A percentile compares a stretch with the other conserved stretches of the same genome.
These are phyloP conservation scores for Anthoscopus minutus DNA, from an alignment of 2,113 vertebrate species.

Conservation along the genomic window DNA sequence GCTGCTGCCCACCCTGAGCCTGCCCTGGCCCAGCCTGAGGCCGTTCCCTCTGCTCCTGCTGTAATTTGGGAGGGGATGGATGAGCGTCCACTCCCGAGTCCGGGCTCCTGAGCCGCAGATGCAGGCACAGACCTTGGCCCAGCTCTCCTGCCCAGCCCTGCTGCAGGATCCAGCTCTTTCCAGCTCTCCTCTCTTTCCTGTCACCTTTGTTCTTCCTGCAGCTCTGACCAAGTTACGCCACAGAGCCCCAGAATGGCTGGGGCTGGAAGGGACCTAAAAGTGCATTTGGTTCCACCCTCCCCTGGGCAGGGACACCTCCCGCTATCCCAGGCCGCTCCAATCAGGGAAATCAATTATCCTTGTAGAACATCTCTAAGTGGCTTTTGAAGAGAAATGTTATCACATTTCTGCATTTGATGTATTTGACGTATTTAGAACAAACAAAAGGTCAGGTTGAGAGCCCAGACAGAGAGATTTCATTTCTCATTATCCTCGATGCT, in stretches of 20 bases:
- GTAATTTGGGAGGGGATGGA: neutral
- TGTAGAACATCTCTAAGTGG: neutral
- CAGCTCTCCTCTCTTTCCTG: no score
- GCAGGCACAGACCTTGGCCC: no score
- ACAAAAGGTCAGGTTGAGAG: neutral
- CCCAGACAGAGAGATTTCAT: neutral
- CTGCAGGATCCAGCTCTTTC: neutral
- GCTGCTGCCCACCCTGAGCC: neutral
- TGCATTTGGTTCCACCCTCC: neutral
- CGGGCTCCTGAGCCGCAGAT: neutral
- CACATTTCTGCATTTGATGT: fast-evolving
- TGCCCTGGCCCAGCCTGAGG: no score
- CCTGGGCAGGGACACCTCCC: neutral
- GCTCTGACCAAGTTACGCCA: fast-evolving
- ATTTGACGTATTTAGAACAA: neutral
- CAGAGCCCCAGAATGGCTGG: neutral
- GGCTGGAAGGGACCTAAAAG: neutral
- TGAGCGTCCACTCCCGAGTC: fast-evolving
- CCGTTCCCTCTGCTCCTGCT: neutral
- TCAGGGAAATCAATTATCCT: neutral
- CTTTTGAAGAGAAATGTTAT: neutral
- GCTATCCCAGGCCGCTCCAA: neutral
- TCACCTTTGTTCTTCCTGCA: no score
- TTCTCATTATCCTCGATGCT: neutral
- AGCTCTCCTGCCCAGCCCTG: no score